A percentile compares a stretch with the other conserved stretches of the same genome.
Evolutionary conservation across 2,113 vertebrate genomes (phyloP).

Genomic region (Solea solea): DNA sequence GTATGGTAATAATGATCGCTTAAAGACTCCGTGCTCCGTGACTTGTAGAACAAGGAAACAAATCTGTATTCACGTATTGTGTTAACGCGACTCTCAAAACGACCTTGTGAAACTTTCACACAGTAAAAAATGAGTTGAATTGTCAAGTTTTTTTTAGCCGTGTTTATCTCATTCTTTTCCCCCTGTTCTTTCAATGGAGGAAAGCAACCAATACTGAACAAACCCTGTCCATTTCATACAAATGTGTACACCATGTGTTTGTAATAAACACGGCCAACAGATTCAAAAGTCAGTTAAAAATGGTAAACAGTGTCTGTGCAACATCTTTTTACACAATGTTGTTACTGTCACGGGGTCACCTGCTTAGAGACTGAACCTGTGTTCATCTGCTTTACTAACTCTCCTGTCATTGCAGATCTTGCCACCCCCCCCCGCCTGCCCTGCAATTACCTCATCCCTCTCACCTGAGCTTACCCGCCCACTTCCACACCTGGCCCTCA

Average conservation of each 20-base stretch:
- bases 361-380: too few relatives aligned
- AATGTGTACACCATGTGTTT: neutral
- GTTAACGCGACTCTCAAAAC: constrained; percentile 73
- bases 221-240: constrained; percentile 7
- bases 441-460: too few relatives aligned
- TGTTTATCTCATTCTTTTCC: constrained; percentile 48
- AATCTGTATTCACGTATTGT: constrained; percentile 81
- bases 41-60: constrained; percentile 82
- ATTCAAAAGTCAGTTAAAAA: neutral
- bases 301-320: neutral
- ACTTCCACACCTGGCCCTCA: too few relatives aligned
- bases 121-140: constrained; percentile 78
- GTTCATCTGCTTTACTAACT: too few relatives aligned
- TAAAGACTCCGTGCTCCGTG: constrained; percentile 79
- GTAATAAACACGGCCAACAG: neutral
- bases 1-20: constrained; percentile 88
- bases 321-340: too few relatives aligned
- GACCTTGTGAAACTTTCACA: constrained; percentile 85
- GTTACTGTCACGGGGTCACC: too few relatives aligned
- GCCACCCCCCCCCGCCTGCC: too few relatives aligned
- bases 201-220: constrained; percentile 15
- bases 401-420: too few relatives aligned
- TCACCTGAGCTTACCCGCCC: too few relatives aligned
- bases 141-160: constrained; percentile 24
- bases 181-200: constrained; percentile 17